A percentile compares a stretch with the other conserved stretches of the same genome.
These are phyloP conservation scores for Meloidogyne exigua DNA, from an alignment of 1,140 invertebrate genomes.

Conservation along the genomic window DNA sequence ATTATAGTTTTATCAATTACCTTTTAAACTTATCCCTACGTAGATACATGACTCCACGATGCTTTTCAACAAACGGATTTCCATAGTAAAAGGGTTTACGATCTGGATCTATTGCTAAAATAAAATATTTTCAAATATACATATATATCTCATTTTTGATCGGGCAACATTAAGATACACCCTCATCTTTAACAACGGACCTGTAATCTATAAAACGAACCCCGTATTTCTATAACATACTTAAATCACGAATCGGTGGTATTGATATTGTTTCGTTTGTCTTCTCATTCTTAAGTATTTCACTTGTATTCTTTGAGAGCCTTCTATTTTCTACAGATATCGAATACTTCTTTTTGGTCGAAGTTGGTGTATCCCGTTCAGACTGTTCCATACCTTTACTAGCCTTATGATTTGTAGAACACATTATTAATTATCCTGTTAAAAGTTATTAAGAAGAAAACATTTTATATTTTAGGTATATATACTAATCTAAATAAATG, in stretches of 20 bases:
- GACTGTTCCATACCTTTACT: not conserved
- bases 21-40: constrained; percentile 75
- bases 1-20: not conserved
- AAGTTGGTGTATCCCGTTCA: not conserved
- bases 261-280: constrained; percentile 28
- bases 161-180: no score
- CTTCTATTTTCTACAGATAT: constrained; percentile 13
- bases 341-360: constrained; percentile 10
- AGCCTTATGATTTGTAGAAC: not conserved
- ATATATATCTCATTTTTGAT: no score
- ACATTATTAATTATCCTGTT: not conserved
- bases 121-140: not conserved
- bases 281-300: constrained; percentile 25
- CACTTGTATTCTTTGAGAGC: constrained; percentile 16
- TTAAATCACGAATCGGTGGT: constrained; percentile 14
- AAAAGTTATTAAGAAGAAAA: not conserved
- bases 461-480: no score
- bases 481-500: no score
- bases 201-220: no score
- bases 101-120: not conserved
- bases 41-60: constrained; percentile 92
- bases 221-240: not conserved
- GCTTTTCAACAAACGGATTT: constrained; percentile 92
- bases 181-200: no score
- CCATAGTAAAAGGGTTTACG: constrained; percentile 67